phyloP scores from a whole-genome alignment of 2,888 invertebrate genomes.

The Tenthredo distinguenda region DNA sequence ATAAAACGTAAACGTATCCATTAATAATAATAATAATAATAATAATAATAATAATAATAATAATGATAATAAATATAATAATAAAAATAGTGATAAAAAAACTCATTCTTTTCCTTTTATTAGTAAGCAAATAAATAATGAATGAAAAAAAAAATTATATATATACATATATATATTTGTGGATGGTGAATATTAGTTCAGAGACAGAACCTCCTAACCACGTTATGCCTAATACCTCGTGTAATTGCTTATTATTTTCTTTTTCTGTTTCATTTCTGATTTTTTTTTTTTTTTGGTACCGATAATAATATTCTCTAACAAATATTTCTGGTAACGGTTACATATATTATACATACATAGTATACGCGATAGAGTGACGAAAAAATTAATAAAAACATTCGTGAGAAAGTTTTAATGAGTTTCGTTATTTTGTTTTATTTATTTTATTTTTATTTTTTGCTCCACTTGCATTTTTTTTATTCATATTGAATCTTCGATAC shows the following conservation, averaged over 20 bases:
- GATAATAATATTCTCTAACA: not conserved
- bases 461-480: too few relatives aligned
- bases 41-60: not conserved
- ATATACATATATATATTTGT: not conserved
- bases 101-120: not conserved
- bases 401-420: too few relatives aligned
- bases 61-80: not conserved
- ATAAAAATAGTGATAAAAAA: not conserved
- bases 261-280: not conserved
- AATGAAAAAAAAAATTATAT: constrained; percentile 9
- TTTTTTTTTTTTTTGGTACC: not conserved
- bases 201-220: not conserved
- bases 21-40: not conserved
- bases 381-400: not conserved
- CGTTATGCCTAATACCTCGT: not conserved
- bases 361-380: not conserved
- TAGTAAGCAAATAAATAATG: constrained; percentile 29
- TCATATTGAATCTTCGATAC: too few relatives aligned
- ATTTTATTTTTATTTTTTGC: too few relatives aligned
- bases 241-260: not conserved
- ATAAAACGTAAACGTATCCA: constrained; percentile 2
- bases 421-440: too few relatives aligned
- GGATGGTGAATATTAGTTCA: not conserved
- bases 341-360: not conserved
- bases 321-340: not conserved